Evolutionary conservation across 2,888 invertebrate species (phyloP), one percentile per base, ranked within the genome.

Genomic region (Calliscelio sp.): DNA sequence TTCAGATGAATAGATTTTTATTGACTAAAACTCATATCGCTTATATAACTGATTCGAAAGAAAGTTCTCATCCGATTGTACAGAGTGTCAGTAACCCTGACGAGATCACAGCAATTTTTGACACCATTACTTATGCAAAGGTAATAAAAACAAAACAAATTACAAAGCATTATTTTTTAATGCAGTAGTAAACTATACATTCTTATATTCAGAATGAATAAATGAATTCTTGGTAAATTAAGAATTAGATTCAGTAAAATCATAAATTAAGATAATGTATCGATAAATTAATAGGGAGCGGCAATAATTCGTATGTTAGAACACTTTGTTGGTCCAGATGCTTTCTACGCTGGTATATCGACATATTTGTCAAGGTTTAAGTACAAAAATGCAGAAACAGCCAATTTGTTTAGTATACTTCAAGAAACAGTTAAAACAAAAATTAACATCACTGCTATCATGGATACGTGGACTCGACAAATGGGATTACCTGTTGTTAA

Each of bases 21-120:
- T 94, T 95, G 0, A 94, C 95, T 46, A 96, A 96, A 46, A 91
- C 98, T 68, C 97, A 97, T 86, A 92, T 94, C 0, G 98, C 97
- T 0, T 92, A 98, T 84, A 93, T 93, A 14, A 94, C 95, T 1
- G 99, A 99, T 91, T 95, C 97, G 0, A 96, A 96, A 61, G 92
- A 96, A 5, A 97, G 96, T 65, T 97, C 98, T 0, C 98, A 98
- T 94, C 97, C 99, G 0, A 98, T 99, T 84, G 96, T 98, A 7
- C 96, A 97, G 92, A 95, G 95, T 0, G 98, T 98, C 16, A 94
- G 94, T 28, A 97, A 97, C 85, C 98, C 98, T 0, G 96, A 97
- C 91, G 96, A 99, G 94, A 98, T 99, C 73, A 97, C 97, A 0
- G 96, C 97, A 86, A 96, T 98, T 74, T 99, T 99, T 91, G 98